Percentiles rank a stretch among this genome's conserved stretches.
Evolutionary conservation across 1,140 invertebrate genomes (phyloP).

Genomic region (Tyrophagus putrescentiae): DNA sequence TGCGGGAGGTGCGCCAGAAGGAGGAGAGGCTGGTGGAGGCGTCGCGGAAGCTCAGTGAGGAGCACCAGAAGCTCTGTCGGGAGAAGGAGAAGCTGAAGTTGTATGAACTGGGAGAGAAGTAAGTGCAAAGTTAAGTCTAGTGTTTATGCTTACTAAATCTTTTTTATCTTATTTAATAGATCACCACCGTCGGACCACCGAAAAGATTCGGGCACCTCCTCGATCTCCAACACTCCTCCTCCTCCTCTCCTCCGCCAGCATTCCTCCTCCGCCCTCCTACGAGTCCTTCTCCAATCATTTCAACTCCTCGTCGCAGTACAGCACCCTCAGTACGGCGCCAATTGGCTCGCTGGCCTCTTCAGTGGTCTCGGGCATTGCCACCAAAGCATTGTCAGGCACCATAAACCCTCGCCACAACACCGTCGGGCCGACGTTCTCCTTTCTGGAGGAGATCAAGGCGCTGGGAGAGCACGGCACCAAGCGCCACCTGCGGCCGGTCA

Average conservation of each 20-base stretch:
- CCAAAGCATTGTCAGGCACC: neutral
- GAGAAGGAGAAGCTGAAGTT: slow-evolving; percentile 22
- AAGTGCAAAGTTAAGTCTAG: too few relatives aligned
- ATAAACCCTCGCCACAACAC: neutral
- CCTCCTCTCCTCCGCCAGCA: too few relatives aligned
- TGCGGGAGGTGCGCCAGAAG: slow-evolving; percentile 24
- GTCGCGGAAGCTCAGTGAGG: slow-evolving; percentile 24
- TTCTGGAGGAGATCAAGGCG: slow-evolving; percentile 17
- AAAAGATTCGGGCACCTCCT: too few relatives aligned
- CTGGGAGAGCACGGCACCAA: neutral
- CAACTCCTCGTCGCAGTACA: neutral
- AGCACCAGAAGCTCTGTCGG: slow-evolving; percentile 22
- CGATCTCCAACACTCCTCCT: too few relatives aligned
- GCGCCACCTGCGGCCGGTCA: slow-evolving; percentile 12
- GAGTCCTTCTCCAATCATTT: too few relatives aligned
- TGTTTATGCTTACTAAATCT: too few relatives aligned
- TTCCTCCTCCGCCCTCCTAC: too few relatives aligned
- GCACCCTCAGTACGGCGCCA: neutral
- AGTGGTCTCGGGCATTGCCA: neutral
- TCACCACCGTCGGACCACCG: too few relatives aligned
- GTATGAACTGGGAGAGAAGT: slow-evolving; percentile 22
- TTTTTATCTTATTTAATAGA: too few relatives aligned
- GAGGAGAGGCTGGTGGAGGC: slow-evolving; percentile 26
- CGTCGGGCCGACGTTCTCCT: neutral
- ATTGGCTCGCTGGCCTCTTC: neutral